Evolutionary conservation across 2,113 vertebrate genomes (phyloP), one percentile per base, ranked within the genome.

Genomic region (Clarias magur): DNA sequence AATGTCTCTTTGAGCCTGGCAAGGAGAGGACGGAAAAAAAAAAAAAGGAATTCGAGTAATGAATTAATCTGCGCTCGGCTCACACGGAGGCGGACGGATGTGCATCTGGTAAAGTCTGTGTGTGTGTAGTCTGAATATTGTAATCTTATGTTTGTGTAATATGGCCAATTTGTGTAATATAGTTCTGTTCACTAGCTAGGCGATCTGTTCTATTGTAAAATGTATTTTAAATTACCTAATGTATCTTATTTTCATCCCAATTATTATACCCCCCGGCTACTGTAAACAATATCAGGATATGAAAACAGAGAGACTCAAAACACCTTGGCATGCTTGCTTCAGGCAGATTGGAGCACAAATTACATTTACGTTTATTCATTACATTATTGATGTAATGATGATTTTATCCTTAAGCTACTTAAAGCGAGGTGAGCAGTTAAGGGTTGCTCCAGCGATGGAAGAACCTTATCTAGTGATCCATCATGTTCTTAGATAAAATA

Each of bases 181-280:
- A 30, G 82, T 83, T 83, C 63, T 83, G 42, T 83, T 83, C 21
- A 68, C 65, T 34, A 83, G 65, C 82, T 54, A 30, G 65, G 65
- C 11, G 53, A 70, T 83, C 65, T 70, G 48, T 56, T 70, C 65
- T 23, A 34, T 27, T 83, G 62, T n/a, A 82, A 56, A 83, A 83
- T 56, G 65, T 30, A 83, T 65, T 83, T 67, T 83, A 70, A 83
- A 83, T 83, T 70, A 83, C 82, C 63, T 56, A 83, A 54, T 83
- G 82, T 23, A 34, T 83, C 82, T 83, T 83, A 83, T 83, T 83
- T 83, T 56, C 82, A 83, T 83, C 82, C 48, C 56, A 83, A 83
- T 83, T 83, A 83, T 83, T 83, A 83, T 83, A 70, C 70, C 82
- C 82, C 19, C 16, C 65, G 65, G 82, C 82, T 48, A 83, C 16